Evolutionary conservation across 2,113 vertebrate genomes (phyloP), one percentile per base, ranked within the genome.

Genomic region (Callipepla californica): DNA sequence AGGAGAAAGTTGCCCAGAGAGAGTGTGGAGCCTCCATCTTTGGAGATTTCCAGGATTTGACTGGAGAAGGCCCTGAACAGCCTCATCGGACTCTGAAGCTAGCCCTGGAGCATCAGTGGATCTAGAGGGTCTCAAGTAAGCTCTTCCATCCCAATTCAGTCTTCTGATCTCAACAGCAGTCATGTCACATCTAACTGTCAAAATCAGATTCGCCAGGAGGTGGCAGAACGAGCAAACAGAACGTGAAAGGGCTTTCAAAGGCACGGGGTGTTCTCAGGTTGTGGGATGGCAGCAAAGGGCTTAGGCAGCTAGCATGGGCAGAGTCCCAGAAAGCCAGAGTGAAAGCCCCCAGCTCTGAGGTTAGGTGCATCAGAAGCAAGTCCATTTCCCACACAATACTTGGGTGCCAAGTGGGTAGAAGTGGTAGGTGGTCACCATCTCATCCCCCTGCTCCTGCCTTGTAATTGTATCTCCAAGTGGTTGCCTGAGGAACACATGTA

Each of bases 211-310:
- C 8, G 57, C 96, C 98, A 97, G 94, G n/a, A 97, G 98, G 90
- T 96, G 98, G 98, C 96, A 55, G 90, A 78, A 21, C 1, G 61
- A 72, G 44, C 79, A 92, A 90, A 91, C 42, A 67, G 82, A 96
- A 95, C 48, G 74, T 15, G 2, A 13, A 32, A 57, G 11, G 13
- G 25, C 32, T 36, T 36, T 36, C 34, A 36, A 36, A 36, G 34
- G 34, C 34, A 36, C 34, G 7, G 34, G 34, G 34, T 36, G 34
- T 59, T 45, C 8, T 28, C 23, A 9, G 10, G 1, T 3, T 36
- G n/a, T 30, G 65, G 13, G 3, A 1, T 34, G 17, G 17, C 28
- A 38, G n/a, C 36, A 11, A 9, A 4, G 4, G 45, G 18, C 28
- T 62, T 38, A 20, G 23, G 26, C 21, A 26, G 1, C 9, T 50